Conservation (phyloP, 2,797 vertebrate genomes). For the Pitangus sulphuratus region DNA sequence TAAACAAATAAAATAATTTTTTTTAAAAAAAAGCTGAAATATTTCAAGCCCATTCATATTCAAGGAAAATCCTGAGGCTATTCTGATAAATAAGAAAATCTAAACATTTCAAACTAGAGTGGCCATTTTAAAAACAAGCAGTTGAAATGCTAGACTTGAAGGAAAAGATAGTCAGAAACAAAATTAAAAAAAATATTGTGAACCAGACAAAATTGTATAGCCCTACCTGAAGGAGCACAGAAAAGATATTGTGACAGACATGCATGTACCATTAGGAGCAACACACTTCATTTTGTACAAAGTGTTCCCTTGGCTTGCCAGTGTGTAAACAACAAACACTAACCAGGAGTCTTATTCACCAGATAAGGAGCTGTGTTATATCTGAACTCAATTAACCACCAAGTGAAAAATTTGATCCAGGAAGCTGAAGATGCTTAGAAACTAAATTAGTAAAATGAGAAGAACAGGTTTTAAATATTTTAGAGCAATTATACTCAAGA, state of each 20-base stretch:
- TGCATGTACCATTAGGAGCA: neutral
- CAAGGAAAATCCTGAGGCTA: neutral
- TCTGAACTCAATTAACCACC: slow-evolving; percentile 52
- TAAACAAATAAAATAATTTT: neutral
- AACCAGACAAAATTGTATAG: neutral
- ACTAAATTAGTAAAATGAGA: slow-evolving; percentile 30
- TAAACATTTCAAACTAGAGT: neutral
- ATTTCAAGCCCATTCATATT: neutral
- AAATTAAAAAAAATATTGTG: neutral
- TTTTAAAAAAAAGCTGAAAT: neutral
- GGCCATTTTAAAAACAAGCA: neutral
- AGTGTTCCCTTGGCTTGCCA: slow-evolving; percentile 32
- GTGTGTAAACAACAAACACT: slow-evolving; percentile 56
- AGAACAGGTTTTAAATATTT: slow-evolving; percentile 8
- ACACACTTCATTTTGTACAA: slow-evolving; percentile 7
- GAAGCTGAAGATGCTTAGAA: slow-evolving; percentile 37
- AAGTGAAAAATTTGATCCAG: slow-evolving; percentile 31
- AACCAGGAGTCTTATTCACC: slow-evolving; percentile 46
- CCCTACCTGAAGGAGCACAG: neutral
- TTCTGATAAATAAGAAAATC: neutral
- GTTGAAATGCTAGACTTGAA: neutral
- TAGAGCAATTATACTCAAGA: neutral
- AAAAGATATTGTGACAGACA: neutral
- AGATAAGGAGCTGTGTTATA: slow-evolving; percentile 43
- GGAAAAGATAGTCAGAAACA: neutral